Base-by-base conservation (phyloP, 2,888 invertebrate genomes). In the Phasia obesa region DNA sequence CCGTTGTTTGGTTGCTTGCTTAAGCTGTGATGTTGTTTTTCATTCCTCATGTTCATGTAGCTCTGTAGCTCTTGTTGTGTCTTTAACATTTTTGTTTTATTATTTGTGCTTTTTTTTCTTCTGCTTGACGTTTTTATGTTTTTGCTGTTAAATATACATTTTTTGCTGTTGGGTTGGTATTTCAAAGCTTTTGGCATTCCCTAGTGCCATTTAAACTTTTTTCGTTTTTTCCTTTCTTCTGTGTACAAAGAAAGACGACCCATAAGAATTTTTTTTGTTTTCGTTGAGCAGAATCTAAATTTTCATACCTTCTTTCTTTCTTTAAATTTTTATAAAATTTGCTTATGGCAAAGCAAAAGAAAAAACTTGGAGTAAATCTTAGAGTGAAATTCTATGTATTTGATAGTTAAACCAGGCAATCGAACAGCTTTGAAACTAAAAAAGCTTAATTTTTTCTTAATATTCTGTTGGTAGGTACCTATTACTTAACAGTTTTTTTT, bases 131-230 rank as follows among this genome's bases (percentile, higher is more conserved):
- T 27, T 49, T 82, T 85, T 81, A 17, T 60, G 71, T 13, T 75
- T 31, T 65, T 35, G 73, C 74, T 82, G 76, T 79, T 73, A 70
- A 80, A 70, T 80, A 79, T 60, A 62, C 7, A 27, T 64, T 25
- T 67, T 25, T 67, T 23, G 21, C 49, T 62, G 65, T 38, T 60
- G 65, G 49, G n/a, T 65, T 75, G 65, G 49, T 51, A 79, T 84
- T 75, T 84, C 69, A 78, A 84, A 88, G 87, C 87, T 88, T 87
- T 88, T 88, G 88, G 87, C 86, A 87, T 87, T 89, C 88, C 88
- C 88, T 88, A 86, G 86, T 87, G 87, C 86, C 86, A 87, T 86
- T 86, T 86, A 85, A 79, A 75, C 83, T 67, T 75, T 35, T 65
- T 31, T 57, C 47, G 51, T 27, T 57, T 64, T 51, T 35, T 9